Percentiles rank a stretch among this genome's conserved stretches.
Evolutionary conservation across 2,888 invertebrate genomes (phyloP).

Genomic region (Malthinus seriepunctatus): DNA sequence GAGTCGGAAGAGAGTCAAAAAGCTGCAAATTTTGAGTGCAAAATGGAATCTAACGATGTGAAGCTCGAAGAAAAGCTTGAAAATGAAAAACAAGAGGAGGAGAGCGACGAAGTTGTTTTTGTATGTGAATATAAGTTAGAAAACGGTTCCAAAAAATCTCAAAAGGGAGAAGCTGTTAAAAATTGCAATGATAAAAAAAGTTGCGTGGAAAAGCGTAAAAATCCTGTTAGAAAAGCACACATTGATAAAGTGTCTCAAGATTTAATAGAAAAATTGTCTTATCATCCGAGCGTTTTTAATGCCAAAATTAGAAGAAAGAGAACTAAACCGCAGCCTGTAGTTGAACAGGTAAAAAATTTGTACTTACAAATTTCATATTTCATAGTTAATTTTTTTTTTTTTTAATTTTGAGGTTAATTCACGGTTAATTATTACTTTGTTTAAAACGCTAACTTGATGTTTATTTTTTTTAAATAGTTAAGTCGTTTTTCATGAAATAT

Average conservation of each 20-base stretch:
- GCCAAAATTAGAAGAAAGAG: slow-evolving; percentile 15
- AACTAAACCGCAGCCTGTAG: neutral
- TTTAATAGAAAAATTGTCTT: slow-evolving; percentile 30
- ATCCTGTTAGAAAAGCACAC: slow-evolving; percentile 39
- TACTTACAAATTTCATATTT: too few relatives aligned
- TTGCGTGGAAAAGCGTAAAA: slow-evolving; percentile 25
- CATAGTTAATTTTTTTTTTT: neutral
- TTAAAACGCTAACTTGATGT: too few relatives aligned
- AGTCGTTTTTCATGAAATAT: too few relatives aligned
- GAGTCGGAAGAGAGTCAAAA: neutral
- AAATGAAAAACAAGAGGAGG: neutral
- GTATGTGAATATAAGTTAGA: slow-evolving; percentile 37
- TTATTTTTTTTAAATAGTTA: neutral
- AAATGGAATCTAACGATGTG: too few relatives aligned
- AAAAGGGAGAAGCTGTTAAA: neutral
- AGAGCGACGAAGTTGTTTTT: slow-evolving; percentile 42
- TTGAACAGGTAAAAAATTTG: slow-evolving; percentile 10
- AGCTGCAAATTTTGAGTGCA: neutral
- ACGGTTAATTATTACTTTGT: too few relatives aligned
- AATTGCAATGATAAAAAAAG: slow-evolving; percentile 11
- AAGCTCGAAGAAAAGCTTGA: neutral
- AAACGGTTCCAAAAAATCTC: neutral
- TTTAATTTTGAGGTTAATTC: neutral
- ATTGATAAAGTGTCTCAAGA: slow-evolving; percentile 35
- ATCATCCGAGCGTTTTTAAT: slow-evolving; percentile 24